Conservation (phyloP, 2,888 invertebrate genomes). For the Tachystola acroxantha region DNA sequence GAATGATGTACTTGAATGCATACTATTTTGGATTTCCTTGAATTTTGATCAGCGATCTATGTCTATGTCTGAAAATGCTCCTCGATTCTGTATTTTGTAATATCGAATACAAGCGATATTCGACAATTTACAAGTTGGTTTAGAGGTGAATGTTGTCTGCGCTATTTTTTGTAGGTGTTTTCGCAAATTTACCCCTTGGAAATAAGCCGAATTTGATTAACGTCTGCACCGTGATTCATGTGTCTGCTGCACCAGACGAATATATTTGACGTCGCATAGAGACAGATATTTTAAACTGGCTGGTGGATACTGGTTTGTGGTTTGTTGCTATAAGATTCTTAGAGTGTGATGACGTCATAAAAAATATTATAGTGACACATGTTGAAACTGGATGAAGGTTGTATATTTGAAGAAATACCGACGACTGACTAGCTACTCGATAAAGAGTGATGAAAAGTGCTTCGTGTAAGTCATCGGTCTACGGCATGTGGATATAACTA, state of each 20-base stretch:
- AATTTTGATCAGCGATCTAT: conserved; percentile 65
- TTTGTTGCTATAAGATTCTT: neutral
- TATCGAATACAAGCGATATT: conserved; percentile 23
- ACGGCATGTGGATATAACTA: too few relatives aligned
- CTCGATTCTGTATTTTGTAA: conserved; percentile 16
- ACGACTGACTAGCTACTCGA: too few relatives aligned
- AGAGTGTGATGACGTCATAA: too few relatives aligned
- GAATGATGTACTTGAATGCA: conserved; percentile 69
- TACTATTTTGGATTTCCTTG: conserved; percentile 72
- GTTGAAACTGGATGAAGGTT: too few relatives aligned
- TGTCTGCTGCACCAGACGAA: conserved; percentile 71
- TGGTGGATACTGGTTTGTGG: neutral
- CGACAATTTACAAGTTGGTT: conserved; percentile 7
- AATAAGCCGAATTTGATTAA: conserved; percentile 49
- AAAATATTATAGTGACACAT: too few relatives aligned
- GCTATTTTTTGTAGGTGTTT: conserved; percentile 9
- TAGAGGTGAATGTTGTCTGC: conserved; percentile 27
- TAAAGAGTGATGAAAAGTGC: too few relatives aligned
- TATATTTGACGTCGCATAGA: conserved; percentile 43
- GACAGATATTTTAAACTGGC: conserved; percentile 37
- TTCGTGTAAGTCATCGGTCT: too few relatives aligned
- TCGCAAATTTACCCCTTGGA: conserved; percentile 45
- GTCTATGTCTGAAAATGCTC: conserved; percentile 44
- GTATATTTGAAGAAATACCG: too few relatives aligned
- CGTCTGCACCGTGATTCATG: conserved; percentile 69